Evolutionary conservation across 2,113 vertebrate genomes (phyloP).

Genomic region (Paratilapia polleni): DNA sequence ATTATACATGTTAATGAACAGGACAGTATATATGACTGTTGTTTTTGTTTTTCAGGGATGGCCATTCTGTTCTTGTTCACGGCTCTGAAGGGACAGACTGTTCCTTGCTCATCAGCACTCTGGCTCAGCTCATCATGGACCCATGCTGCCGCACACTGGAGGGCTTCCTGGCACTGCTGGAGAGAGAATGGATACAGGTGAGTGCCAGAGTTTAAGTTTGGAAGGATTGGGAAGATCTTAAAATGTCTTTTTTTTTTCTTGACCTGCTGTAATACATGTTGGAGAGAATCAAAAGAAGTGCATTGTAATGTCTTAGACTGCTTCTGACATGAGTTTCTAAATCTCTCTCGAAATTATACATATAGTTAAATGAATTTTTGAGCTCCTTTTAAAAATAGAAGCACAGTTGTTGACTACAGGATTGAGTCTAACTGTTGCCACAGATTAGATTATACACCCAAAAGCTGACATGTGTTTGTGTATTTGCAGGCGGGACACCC

Average conservation of each 20-base stretch:
- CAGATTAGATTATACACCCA: background rate
- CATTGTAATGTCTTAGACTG: background rate
- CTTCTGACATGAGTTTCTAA: background rate
- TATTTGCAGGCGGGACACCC: constrained; percentile 84
- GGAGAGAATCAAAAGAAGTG: background rate
- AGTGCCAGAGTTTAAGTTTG: background rate
- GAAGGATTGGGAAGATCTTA: background rate
- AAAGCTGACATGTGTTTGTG: background rate
- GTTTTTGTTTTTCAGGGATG: constrained; percentile 78
- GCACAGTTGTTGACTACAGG: background rate
- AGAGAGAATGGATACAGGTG: constrained; percentile 90
- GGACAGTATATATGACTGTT: background rate
- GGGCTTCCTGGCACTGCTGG: constrained; percentile 88
- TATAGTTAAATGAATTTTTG: background rate
- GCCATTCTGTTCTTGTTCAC: constrained; percentile 84
- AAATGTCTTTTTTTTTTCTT: background rate
- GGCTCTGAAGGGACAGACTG: constrained; percentile 85
- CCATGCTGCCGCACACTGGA: constrained; percentile 80
- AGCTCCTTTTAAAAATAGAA: background rate
- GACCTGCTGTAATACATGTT: background rate
- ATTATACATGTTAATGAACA: background rate
- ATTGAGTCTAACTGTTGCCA: background rate
- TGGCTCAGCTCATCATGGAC: constrained; percentile 89
- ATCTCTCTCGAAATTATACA: no score
- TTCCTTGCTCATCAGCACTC: constrained; percentile 85